Evolutionary conservation across 2,797 vertebrate species (phyloP).

Genomic region (Mormyrops boulengeri): DNA sequence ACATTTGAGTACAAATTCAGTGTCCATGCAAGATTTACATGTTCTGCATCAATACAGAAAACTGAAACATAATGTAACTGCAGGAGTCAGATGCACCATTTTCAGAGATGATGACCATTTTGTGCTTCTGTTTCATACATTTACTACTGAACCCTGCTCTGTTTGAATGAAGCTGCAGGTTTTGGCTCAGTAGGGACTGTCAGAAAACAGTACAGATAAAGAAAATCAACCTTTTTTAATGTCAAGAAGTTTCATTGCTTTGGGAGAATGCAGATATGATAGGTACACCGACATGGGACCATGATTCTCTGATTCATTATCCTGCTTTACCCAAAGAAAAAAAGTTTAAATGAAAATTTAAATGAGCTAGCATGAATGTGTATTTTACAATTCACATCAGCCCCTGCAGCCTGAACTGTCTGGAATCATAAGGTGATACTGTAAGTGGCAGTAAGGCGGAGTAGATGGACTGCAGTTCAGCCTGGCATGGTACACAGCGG

Average conservation of each 20-base stretch:
- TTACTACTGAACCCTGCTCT: slow-evolving; percentile 73
- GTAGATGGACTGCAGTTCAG: neutral
- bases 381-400: neutral
- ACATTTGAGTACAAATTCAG: neutral
- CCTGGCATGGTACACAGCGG: slow-evolving; percentile 21
- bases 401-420: neutral
- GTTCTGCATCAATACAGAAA: neutral
- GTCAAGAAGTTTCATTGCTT: slow-evolving; percentile 65
- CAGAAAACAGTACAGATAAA: slow-evolving; percentile 73
- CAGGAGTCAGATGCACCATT: slow-evolving; percentile 39
- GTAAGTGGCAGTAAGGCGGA: neutral
- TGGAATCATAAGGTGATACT: neutral
- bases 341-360: neutral
- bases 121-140: slow-evolving; percentile 59
- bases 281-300: slow-evolving; percentile 32
- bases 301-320: slow-evolving; percentile 48
- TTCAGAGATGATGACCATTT: slow-evolving; percentile 13
- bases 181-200: slow-evolving; percentile 72
- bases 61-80: neutral
- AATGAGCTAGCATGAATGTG: neutral
- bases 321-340: slow-evolving; percentile 23
- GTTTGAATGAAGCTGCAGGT: slow-evolving; percentile 77
- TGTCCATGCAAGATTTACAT: neutral
- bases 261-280: slow-evolving; percentile 41
- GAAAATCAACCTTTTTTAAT: slow-evolving; percentile 76